Conservation (phyloP, 2,113 vertebrate genomes). For the Capra hircus region DNA sequence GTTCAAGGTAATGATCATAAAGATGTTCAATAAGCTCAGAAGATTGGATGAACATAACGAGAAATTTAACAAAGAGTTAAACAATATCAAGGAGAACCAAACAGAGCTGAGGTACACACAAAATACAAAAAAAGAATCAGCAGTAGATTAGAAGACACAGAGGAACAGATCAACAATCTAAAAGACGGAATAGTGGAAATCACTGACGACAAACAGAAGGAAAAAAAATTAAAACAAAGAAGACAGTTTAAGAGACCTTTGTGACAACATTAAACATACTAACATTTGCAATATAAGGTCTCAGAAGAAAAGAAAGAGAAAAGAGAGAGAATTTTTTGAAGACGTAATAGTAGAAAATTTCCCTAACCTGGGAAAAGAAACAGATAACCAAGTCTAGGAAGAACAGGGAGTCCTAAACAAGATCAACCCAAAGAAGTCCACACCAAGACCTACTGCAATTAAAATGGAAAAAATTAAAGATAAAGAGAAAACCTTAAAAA, state of each 20-base stretch:
- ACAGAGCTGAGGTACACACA: neutral
- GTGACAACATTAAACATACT: neutral
- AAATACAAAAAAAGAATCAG: neutral
- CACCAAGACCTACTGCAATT: neutral
- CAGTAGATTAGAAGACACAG: neutral
- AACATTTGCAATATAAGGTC: neutral
- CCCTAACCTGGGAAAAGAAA: neutral
- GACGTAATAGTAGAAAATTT: neutral
- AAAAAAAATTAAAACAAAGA: neutral
- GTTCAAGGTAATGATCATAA: neutral
- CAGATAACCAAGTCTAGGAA: neutral
- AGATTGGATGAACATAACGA: neutral
- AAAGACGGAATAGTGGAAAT: neutral
- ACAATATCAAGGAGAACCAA: neutral
- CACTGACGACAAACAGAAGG: neutral
- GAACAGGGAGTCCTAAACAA: neutral
- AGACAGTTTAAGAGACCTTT: neutral
- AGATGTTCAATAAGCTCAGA: neutral
- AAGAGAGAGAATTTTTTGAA: neutral
- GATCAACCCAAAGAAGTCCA: neutral
- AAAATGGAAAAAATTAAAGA: neutral
- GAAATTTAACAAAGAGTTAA: neutral
- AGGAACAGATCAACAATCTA: neutral
- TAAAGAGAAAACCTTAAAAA: neutral
- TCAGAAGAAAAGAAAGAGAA: neutral